Conservation (phyloP, 2,888 invertebrate genomes). For the Priocnemis perturbator region DNA sequence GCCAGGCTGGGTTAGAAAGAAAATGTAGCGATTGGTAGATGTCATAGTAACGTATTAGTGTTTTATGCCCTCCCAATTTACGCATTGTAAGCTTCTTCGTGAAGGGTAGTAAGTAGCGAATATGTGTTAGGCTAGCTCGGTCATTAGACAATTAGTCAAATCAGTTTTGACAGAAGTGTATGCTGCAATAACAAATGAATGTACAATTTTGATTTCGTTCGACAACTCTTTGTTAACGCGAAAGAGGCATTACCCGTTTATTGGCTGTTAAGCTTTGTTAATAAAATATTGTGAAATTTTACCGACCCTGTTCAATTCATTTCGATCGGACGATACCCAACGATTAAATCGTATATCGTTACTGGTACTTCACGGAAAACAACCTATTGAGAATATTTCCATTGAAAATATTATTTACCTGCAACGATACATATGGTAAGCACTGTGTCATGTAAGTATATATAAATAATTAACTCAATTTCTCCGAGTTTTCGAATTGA, state of each 20-base stretch:
- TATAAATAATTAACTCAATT: no score
- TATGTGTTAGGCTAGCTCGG: conserved; percentile 51
- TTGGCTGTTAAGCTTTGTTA: conserved; percentile 70
- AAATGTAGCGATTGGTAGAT: conserved; percentile 48
- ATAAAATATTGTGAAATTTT: conserved; percentile 61
- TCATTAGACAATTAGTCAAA: conserved; percentile 45
- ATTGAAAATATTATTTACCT: no score
- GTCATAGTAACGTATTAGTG: conserved; percentile 47
- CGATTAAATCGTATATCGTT: not conserved
- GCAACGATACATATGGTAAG: no score
- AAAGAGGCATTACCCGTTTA: conserved; percentile 63
- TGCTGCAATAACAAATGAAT: conserved; percentile 61
- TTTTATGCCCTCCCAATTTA: conserved; percentile 47
- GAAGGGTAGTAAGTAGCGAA: conserved; percentile 46
- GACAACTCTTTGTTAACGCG: conserved; percentile 59
- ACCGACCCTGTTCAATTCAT: conserved; percentile 4
- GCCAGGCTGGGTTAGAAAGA: conserved; percentile 43
- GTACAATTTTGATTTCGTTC: conserved; percentile 53
- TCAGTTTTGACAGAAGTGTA: conserved; percentile 60
- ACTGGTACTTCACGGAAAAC: not conserved
- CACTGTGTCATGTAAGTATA: no score
- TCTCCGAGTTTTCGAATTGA: no score
- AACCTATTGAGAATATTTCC: not conserved
- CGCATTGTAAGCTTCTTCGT: conserved; percentile 41
- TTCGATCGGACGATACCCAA: not conserved